Evolutionary conservation across 2,888 invertebrate genomes (phyloP).

Genomic region (Lottia gigantea): DNA sequence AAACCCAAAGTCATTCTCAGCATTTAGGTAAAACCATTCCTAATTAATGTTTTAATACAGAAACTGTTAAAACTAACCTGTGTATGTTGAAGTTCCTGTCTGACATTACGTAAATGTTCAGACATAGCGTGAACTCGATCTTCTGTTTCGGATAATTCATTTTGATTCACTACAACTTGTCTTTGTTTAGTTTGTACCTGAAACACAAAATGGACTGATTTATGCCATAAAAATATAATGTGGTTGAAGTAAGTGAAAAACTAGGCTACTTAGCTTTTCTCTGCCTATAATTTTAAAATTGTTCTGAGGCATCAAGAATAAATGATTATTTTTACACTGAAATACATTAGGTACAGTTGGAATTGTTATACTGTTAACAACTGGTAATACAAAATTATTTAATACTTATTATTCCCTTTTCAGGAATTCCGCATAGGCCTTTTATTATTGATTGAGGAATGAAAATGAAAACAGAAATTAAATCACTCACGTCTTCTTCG

Average conservation of each 20-base stretch:
- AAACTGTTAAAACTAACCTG: constrained; percentile 46
- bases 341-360: no score
- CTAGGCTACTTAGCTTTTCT: not conserved
- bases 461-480: no score
- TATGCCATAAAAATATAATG: no score
- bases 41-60: no score
- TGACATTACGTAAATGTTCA: constrained; percentile 67
- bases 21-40: no score
- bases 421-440: no score
- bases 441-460: no score
- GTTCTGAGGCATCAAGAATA: not conserved
- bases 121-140: constrained; percentile 65
- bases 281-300: not conserved
- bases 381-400: no score
- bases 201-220: constrained; percentile 16
- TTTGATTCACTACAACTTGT: constrained; percentile 47
- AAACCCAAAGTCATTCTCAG: no score
- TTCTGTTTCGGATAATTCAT: constrained; percentile 60
- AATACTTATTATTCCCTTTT: no score
- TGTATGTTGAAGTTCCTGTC: constrained; percentile 66
- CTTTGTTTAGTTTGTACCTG: constrained; percentile 62
- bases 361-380: no score
- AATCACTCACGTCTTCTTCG: constrained; percentile 61
- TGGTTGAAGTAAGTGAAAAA: not conserved
- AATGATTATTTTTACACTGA: not conserved